These are phyloP conservation scores for Sebastes trivittatus DNA, from an alignment of 2,797 vertebrate species.

Conservation along the genomic window DNA sequence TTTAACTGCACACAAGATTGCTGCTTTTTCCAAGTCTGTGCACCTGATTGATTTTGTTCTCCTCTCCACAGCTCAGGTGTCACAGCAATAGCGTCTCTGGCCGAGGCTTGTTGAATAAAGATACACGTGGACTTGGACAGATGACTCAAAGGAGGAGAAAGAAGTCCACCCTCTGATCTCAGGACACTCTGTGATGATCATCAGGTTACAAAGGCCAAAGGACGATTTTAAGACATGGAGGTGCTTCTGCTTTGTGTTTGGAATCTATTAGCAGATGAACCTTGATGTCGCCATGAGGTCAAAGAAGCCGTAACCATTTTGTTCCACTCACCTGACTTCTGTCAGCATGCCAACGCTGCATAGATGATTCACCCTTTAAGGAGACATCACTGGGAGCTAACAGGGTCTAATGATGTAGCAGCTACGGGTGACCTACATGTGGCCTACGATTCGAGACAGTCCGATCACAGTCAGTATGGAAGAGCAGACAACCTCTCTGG, in stretches of 20 bases:
- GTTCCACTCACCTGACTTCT: slow-evolving; percentile 37
- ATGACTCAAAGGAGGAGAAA: slow-evolving; percentile 70
- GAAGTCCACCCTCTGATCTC: slow-evolving; percentile 66
- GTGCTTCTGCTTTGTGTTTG: slow-evolving; percentile 42
- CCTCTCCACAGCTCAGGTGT: slow-evolving; percentile 78
- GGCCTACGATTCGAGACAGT: slow-evolving; percentile 61
- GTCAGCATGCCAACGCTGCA: slow-evolving; percentile 64
- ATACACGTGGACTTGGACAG: slow-evolving; percentile 70
- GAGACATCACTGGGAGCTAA: slow-evolving; percentile 52
- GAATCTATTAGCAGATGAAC: slow-evolving; percentile 47
- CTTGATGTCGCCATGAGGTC: slow-evolving; percentile 59
- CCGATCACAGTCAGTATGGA: slow-evolving; percentile 83
- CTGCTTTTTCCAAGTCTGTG: slow-evolving; percentile 20
- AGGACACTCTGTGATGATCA: slow-evolving; percentile 47
- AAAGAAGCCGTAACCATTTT: slow-evolving; percentile 40
- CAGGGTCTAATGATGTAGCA: slow-evolving; percentile 75
- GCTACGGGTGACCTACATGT: slow-evolving; percentile 51
- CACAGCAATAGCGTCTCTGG: slow-evolving; percentile 63
- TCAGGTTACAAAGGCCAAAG: slow-evolving; percentile 44
- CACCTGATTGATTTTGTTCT: slow-evolving; percentile 48
- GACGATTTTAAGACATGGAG: slow-evolving; percentile 66
- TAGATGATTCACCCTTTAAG: slow-evolving; percentile 69
- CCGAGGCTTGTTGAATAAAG: slow-evolving; percentile 72
- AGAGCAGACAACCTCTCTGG: slow-evolving; percentile 72
- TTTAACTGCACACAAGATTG: neutral